A percentile compares a stretch with the other conserved stretches of the same genome.
Conservation (phyloP, 2,797 vertebrate species). For the Fistularia tabacaria region DNA sequence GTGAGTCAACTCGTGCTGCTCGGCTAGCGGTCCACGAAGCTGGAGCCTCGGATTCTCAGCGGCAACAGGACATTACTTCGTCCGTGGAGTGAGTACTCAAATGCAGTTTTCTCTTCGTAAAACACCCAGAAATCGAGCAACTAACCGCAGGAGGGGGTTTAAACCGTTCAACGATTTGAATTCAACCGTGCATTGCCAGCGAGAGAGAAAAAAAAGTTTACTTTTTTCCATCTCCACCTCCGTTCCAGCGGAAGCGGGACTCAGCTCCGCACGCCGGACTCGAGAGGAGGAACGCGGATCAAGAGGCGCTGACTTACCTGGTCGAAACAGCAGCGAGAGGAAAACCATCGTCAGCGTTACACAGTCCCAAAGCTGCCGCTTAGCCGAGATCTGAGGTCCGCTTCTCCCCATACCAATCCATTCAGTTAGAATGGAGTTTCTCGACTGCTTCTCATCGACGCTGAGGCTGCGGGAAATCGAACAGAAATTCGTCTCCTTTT, state of each 20-base stretch:
- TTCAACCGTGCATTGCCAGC: not conserved
- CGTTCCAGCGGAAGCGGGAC: constrained; percentile 27
- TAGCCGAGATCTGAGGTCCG: constrained; percentile 80
- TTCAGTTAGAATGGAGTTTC: constrained; percentile 80
- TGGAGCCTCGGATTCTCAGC: constrained; percentile 3
- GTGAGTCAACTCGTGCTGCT: constrained; percentile 45
- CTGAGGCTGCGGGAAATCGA: constrained; percentile 73
- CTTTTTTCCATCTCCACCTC: constrained; percentile 34
- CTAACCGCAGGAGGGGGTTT: not conserved
- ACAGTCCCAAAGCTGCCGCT: constrained; percentile 80
- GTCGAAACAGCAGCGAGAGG: constrained; percentile 74
- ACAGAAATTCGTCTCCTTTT: constrained; percentile 68
- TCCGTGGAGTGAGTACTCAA: constrained; percentile 19
- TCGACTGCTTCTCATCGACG: constrained; percentile 74
- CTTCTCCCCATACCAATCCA: constrained; percentile 87
- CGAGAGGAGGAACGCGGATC: constrained; percentile 11
- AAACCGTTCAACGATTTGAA: not conserved
- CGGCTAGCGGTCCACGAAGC: constrained; percentile 30
- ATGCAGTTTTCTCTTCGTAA: not conserved
- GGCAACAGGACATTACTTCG: constrained; percentile 37
- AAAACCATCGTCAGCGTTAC: constrained; percentile 75
- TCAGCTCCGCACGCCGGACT: constrained; percentile 30
- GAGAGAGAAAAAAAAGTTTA: constrained; percentile 16
- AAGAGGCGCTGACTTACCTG: constrained; percentile 66
- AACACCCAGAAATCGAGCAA: constrained; percentile 1